A percentile compares a stretch with the other conserved stretches of the same genome.
Conservation (phyloP, 2,113 vertebrate species). For the Gobius niger region DNA sequence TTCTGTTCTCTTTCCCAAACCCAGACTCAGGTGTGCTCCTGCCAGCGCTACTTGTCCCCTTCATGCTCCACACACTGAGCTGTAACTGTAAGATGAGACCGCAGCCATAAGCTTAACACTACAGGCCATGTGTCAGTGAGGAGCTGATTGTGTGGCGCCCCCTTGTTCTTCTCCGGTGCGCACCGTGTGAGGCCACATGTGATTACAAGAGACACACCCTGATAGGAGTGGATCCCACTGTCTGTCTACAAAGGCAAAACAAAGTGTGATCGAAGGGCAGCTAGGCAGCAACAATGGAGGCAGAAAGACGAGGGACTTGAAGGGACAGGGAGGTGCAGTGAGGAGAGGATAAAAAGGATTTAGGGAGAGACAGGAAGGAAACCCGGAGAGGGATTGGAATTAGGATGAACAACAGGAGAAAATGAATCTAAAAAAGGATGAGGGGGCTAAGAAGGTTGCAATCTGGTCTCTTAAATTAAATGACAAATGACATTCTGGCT, state of each 20-base stretch:
- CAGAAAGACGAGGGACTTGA: constrained; percentile 18
- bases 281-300: not conserved
- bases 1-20: not conserved
- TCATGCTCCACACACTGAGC: constrained; percentile 27
- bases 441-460: constrained; percentile 9
- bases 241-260: not conserved
- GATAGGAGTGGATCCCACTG: constrained; percentile 21
- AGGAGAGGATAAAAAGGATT: constrained; percentile 32
- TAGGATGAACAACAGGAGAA: constrained; percentile 9
- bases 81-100: constrained; percentile 46
- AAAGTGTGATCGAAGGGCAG: constrained; percentile 9
- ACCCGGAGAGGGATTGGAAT: constrained; percentile 12
- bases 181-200: constrained; percentile 37
- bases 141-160: constrained; percentile 37
- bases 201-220: constrained; percentile 33
- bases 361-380: constrained; percentile 8
- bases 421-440: not conserved
- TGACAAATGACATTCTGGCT: not conserved
- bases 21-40: constrained; percentile 18
- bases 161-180: constrained; percentile 20
- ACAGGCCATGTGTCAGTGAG: constrained; percentile 34
- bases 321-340: constrained; percentile 11
- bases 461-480: not conserved
- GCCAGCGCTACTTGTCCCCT: constrained; percentile 5
- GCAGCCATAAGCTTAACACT: constrained; percentile 45